Evolutionary conservation across 2,888 invertebrate genomes (phyloP), one percentile per base, ranked within the genome.

Genomic region (Thera obeliscata): DNA sequence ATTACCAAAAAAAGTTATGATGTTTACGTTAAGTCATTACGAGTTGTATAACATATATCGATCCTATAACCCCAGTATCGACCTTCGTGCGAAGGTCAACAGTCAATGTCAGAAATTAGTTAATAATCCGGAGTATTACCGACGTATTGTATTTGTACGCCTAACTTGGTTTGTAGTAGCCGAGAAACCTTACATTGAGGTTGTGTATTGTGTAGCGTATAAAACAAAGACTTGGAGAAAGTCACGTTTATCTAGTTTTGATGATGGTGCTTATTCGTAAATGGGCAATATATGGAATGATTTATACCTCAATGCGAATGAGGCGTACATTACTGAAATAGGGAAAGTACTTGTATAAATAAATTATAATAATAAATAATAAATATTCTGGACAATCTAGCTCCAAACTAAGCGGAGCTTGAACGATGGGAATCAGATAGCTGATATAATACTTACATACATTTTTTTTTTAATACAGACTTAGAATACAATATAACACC

Each of bases 71-170:
- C 43, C 43, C 43, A 3, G 7, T 46, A 46, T 9, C 6, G 70
- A 56, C 67, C 67, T 73, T 71, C 67, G 52, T 2, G 41, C 38
- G 59, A 65, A 72, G 71, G 71, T 63, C 64, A 38, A 57, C 48
- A 56, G 64, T 58, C 67, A 71, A 71, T 71, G 74, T 71, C 73
- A 61, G 64, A 63, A 70, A 67, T 59, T 55, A 61, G 71, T 74
- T 67, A 74, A 74, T 70, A 73, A 48, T 61, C 64, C 61, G 35
- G 48, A 56, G 38, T 64, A 58, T 66, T 66, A 62, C 59, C 48
- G 22, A 22, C 11, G 48, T 46, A 5, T 33, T 41, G 49, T 43
- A 46, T 22, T 33, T 41, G 49, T 43, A 46, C 38, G 43, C 11
- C 35, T 54, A 54, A 0, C 49, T 59, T 50, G 48, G 33, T 46